Percentiles rank a stretch among this genome's conserved stretches.
These are phyloP conservation scores for Hippocampus kuda DNA, from an alignment of 2,797 vertebrate genomes.

Conservation along the genomic window DNA sequence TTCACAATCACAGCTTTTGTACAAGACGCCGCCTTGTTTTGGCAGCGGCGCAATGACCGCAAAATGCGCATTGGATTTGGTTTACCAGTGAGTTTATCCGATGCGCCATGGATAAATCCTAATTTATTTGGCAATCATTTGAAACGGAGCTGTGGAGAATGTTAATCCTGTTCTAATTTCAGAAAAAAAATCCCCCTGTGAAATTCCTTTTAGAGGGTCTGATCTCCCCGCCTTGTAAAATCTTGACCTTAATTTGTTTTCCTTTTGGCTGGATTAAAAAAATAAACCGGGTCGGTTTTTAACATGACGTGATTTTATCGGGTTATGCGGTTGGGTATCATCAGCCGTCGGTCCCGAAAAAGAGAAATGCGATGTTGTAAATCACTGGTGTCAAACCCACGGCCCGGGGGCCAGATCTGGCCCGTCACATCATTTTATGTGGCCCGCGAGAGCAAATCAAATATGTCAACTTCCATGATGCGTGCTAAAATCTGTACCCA, in stretches of 20 bases:
- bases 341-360: not conserved
- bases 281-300: not conserved
- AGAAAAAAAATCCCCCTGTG: not conserved
- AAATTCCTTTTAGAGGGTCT: not conserved
- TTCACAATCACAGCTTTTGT: conserved; percentile 32
- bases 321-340: not conserved
- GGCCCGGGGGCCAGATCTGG: no score
- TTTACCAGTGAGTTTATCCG: conserved; percentile 7
- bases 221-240: not conserved
- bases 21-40: not conserved
- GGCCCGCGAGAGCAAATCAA: no score
- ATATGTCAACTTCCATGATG: no score
- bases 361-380: not conserved
- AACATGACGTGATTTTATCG: not conserved
- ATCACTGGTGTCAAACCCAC: no score
- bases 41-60: not conserved
- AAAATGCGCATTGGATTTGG: conserved; percentile 13
- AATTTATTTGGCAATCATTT: not conserved
- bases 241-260: conserved; percentile 17
- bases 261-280: not conserved
- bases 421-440: no score
- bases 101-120: not conserved
- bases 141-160: not conserved
- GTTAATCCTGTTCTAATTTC: not conserved
- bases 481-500: no score